Evolutionary conservation across 2,113 vertebrate genomes (phyloP).

Genomic region (Myrmecobius fasciatus): DNA sequence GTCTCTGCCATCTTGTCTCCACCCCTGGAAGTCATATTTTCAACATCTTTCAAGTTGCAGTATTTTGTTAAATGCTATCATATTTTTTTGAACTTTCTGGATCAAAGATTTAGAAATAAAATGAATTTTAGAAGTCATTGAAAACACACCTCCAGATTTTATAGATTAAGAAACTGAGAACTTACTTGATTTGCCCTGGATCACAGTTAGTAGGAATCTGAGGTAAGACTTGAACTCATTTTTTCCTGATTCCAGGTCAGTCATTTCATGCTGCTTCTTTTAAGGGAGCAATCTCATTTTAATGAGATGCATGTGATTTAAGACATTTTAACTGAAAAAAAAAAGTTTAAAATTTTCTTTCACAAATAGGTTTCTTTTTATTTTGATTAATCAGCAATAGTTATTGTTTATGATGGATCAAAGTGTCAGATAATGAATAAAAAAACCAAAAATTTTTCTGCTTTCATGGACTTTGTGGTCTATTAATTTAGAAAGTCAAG

Average conservation of each 20-base stretch:
- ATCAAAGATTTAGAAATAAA: not conserved
- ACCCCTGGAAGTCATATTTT: not conserved
- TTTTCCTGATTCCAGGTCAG: not conserved
- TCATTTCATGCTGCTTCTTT: not conserved
- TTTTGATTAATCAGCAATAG: no score
- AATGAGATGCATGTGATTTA: not conserved
- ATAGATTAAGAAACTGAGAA: not conserved
- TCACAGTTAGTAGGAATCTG: not conserved
- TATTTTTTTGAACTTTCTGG: not conserved
- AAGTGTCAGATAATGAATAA: no score
- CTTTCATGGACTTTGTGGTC: no score
- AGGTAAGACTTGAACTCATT: not conserved
- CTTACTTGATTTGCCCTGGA: no score
- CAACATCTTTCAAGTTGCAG: not conserved
- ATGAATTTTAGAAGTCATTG: not conserved
- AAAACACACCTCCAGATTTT: not conserved
- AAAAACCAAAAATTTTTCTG: no score
- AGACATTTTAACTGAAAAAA: not conserved
- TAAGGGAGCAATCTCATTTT: not conserved
- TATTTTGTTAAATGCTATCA: not conserved
- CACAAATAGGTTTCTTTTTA: not conserved
- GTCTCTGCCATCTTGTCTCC: no score
- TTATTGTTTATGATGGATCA: no score
- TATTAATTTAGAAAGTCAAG: no score
- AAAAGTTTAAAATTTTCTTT: not conserved